Evolutionary conservation across 1,140 invertebrate species (phyloP), one percentile per base, ranked within the genome.

Genomic region (Trichonephila clavipes): DNA sequence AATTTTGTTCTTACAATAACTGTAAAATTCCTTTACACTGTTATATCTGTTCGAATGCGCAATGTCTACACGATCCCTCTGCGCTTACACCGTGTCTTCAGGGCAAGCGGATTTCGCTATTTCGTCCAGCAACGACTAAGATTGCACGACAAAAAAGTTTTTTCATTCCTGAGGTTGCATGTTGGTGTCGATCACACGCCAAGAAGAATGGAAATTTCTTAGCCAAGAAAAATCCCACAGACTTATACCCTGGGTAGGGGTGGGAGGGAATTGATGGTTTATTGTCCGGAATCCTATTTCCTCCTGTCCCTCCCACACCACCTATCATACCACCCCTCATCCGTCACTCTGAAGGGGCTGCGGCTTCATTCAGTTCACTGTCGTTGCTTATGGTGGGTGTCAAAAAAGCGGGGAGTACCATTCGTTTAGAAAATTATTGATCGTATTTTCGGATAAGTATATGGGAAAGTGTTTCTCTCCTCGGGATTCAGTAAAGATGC

Each of bases 271-370:
- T 90, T 90, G 69, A 82, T 81, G 72, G 89, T 82, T 90, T 90
- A 90, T 90, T 90, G 89, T 90, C 77, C 72, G 72, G 89, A 81
- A 90, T 90, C 89, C 89, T 82, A 90, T 90, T 90, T 90, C 89
- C 72, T 82, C 88, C 44, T 88, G 86, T 88, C 86, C 62, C 64
- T 51, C 66, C 88, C 34, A 40, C 88, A 61, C 66, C 14, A n/a
- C 24, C 16, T 51, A 51, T 90, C 51, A 59, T 16, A 44, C 59
- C 87, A 59, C 21, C 87, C 87, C 62, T 18, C 44, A 88, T 88
- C 87, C 51, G 62, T 88, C 87, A 88, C 64, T 66, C 87, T 88
- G 87, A n/a, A 69, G 87, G 85, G 61, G 85, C 85, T 40, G 28
- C 85, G 8, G 85, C 59, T 64, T 77, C 72, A 77, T 77, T 77